A percentile compares a stretch with the other conserved stretches of the same genome.
These are phyloP conservation scores for Drosophila pseudotakahashii DNA, from an alignment of 2,888 invertebrate genomes.

Conservation along the genomic window DNA sequence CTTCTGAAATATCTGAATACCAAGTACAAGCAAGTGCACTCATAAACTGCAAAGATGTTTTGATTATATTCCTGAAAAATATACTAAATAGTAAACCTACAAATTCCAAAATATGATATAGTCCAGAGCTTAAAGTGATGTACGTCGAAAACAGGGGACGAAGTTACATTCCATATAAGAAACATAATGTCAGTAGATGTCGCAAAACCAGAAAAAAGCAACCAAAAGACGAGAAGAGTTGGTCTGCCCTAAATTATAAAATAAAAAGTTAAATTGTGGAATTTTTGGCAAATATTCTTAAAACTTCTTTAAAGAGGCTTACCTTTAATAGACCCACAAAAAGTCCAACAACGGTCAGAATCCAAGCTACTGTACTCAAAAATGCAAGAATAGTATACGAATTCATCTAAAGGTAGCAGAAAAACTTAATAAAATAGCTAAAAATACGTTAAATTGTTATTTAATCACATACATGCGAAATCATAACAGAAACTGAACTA, in stretches of 20 bases:
- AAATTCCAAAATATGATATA: conserved; percentile 4
- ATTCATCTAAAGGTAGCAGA: conserved; percentile 23
- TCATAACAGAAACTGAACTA: conserved; percentile 19
- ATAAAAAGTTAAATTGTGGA: too few species aligned
- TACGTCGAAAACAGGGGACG: not conserved
- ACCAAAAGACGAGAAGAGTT: conserved; percentile 12
- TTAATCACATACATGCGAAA: conserved; percentile 7
- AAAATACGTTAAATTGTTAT: not conserved
- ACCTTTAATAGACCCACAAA: conserved; percentile 55
- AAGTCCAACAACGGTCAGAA: conserved; percentile 37
- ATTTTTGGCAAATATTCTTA: too few species aligned
- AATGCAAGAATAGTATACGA: conserved; percentile 26
- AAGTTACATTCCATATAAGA: conserved; percentile 2
- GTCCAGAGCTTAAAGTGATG: not conserved
- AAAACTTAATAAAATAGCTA: not conserved
- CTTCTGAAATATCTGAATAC: conserved; percentile 45
- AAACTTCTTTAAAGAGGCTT: not conserved
- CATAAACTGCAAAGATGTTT: conserved; percentile 34
- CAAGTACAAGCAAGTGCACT: conserved; percentile 48
- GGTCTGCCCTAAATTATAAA: not conserved
- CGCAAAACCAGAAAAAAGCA: conserved; percentile 11
- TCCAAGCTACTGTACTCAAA: conserved; percentile 41
- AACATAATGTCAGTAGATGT: not conserved
- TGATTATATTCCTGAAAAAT: too few species aligned
- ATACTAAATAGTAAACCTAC: not conserved